A percentile compares a stretch with the other conserved stretches of the same genome.
Conservation (phyloP, 1,140 invertebrate species). For the Brachionus calyciflorus region DNA sequence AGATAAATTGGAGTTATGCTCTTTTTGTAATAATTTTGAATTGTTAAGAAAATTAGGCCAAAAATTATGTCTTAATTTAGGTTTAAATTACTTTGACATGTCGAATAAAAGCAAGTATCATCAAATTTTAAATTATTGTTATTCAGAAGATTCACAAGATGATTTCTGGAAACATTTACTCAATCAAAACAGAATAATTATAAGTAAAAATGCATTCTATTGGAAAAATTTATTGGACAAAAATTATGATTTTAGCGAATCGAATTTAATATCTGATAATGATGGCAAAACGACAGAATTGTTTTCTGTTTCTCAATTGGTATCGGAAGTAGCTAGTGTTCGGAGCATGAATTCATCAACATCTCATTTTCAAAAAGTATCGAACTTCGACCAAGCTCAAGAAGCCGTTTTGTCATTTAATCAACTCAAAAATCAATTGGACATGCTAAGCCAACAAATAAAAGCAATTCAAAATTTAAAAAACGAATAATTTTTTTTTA, state of each 20-base stretch:
- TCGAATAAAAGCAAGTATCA: conserved; percentile 9
- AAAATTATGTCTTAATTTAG: conserved; percentile 5
- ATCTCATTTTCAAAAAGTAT: neutral
- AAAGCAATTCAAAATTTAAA: conserved; percentile 29
- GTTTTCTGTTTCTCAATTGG: neutral
- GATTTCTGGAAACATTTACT: conserved; percentile 10
- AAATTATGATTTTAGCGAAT: neutral
- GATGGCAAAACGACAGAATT: neutral
- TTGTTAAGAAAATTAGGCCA: conserved; percentile 15
- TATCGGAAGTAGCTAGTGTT: neutral
- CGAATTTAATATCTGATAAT: no score
- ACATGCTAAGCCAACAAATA: conserved; percentile 11
- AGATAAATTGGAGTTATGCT: neutral
- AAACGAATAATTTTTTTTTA: neutral
- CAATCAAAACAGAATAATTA: neutral
- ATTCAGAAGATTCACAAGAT: neutral
- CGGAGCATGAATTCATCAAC: neutral
- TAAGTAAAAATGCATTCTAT: conserved; percentile 1
- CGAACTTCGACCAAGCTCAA: conserved; percentile 6
- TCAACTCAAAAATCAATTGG: conserved; percentile 22
- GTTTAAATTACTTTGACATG: conserved; percentile 29
- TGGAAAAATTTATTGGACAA: neutral
- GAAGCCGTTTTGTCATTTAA: conserved; percentile 20
- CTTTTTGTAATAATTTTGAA: conserved; percentile 2
- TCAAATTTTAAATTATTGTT: neutral